Evolutionary conservation across 2,888 invertebrate genomes (phyloP).

Genomic region (Melitaea athalia): DNA sequence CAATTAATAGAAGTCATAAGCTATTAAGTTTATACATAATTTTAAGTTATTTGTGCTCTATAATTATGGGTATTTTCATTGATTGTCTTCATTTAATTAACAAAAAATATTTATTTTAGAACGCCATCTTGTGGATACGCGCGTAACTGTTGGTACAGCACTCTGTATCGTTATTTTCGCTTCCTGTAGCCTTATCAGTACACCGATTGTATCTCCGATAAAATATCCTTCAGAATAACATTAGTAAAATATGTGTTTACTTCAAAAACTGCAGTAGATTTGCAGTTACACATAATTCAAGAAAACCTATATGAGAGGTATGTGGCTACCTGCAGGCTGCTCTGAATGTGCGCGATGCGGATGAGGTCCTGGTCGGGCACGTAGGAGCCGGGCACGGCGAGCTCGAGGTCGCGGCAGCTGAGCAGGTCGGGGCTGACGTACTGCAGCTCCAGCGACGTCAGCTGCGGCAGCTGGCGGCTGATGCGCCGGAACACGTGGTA

Average conservation of each 20-base stretch:
- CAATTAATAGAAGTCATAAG: not conserved
- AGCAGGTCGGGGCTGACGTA: conserved; percentile 97
- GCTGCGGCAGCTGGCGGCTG: conserved; percentile 95
- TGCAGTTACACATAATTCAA: too few species aligned
- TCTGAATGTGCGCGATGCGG: conserved; percentile 94
- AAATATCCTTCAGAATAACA: too few species aligned
- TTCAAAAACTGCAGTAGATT: too few species aligned
- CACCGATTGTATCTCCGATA: too few species aligned
- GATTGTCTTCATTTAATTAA: too few species aligned
- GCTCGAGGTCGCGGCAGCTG: conserved; percentile 94
- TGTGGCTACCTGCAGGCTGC: conserved; percentile 89
- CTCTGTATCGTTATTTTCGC: too few species aligned
- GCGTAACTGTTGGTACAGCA: too few species aligned
- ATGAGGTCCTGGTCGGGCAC: conserved; percentile 95
- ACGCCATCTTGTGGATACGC: too few species aligned
- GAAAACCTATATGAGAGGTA: not conserved
- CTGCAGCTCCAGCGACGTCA: conserved; percentile 94
- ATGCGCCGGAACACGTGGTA: conserved; percentile 99
- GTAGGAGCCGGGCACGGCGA: conserved; percentile 99
- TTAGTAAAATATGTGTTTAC: too few species aligned
- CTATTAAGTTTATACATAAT: not conserved
- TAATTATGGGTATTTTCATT: too few species aligned
- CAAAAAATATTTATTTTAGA: too few species aligned
- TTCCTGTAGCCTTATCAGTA: too few species aligned
- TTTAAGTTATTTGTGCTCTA: not conserved